Evolutionary conservation across 2,113 vertebrate species (phyloP).

Genomic region (Triplophysa tibetana): DNA sequence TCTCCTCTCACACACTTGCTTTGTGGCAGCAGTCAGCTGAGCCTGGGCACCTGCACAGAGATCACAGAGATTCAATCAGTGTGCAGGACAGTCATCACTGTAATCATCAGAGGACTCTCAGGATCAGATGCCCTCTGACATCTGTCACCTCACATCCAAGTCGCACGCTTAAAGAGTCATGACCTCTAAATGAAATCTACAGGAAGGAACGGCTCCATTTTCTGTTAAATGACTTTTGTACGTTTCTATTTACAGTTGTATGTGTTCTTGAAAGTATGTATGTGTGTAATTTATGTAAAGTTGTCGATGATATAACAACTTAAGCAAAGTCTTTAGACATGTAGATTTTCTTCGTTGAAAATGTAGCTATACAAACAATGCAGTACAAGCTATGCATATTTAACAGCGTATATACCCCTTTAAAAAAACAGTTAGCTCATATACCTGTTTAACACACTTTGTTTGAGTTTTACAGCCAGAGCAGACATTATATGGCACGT

Average conservation of each 20-base stretch:
- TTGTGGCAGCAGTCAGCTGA: slow-evolving; percentile 29
- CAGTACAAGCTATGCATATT: no score
- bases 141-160: slow-evolving; percentile 10
- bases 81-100: not conserved
- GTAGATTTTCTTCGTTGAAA: no score
- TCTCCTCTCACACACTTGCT: slow-evolving; percentile 4
- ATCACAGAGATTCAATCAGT: slow-evolving; percentile 47
- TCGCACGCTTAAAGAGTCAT: slow-evolving; percentile 9
- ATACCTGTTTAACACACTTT: no score
- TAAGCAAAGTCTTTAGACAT: no score
- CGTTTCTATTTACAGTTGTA: not conserved
- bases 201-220: not conserved
- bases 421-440: no score
- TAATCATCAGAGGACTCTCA: slow-evolving; percentile 25
- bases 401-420: no score
- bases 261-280: not conserved
- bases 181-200: not conserved
- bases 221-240: not conserved
- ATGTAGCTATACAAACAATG: no score
- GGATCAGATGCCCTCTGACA: slow-evolving; percentile 30
- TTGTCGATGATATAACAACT: no score
- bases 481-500: no score
- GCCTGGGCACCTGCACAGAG: slow-evolving; percentile 2
- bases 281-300: not conserved
- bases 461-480: no score